Evolutionary conservation across 2,888 invertebrate species (phyloP), one percentile per base, ranked within the genome.

Genomic region (Limulus polyphemus): DNA sequence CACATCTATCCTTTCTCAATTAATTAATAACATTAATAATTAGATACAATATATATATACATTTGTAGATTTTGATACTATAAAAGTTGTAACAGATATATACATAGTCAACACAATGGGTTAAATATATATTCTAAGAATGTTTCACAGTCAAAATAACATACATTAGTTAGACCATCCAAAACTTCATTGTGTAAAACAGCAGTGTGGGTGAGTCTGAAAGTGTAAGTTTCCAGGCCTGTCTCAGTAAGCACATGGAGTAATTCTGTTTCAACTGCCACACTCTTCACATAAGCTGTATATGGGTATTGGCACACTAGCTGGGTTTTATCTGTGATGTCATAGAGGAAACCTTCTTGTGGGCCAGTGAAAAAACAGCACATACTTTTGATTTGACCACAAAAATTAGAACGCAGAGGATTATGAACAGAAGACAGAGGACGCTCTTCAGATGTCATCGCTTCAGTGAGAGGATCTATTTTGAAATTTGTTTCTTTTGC

Each of bases 181-280:
- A 32, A 32, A 32, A 32, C 32, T 32, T 32, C 32, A 32, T 32
- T 32, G 32, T 32, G 32, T 32, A 32, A 32, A 32, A 32, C 32
- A 32, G 73, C 72, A 11, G 70, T 68, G 12, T 72, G 67, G 12
- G 69, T 68, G 61, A 83, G 79, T 56, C 84, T 77, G 32, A 83
- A 78, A 0, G 87, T 87, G 71, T 88, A 88, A 0, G 86, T 84
- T 75, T 88, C 88, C 54, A 89, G 78, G 0, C 88, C 87, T 62
- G 83, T 84, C 65, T 84, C 84, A 0, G 87, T 87, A 16, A 88
- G 76, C 0, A 86, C 87, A 73, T 87, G 87, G 65, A 77, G 68
- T 64, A 77, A 62, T 61, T 82, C 82, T 69, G 83, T 81, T 71
- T 86, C 86, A 65, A 87, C 78, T 48, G 82, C 81, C 49, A 87